phyloP scores from a whole-genome alignment of 2,888 invertebrate genomes.

The Dasypogon diadema region DNA sequence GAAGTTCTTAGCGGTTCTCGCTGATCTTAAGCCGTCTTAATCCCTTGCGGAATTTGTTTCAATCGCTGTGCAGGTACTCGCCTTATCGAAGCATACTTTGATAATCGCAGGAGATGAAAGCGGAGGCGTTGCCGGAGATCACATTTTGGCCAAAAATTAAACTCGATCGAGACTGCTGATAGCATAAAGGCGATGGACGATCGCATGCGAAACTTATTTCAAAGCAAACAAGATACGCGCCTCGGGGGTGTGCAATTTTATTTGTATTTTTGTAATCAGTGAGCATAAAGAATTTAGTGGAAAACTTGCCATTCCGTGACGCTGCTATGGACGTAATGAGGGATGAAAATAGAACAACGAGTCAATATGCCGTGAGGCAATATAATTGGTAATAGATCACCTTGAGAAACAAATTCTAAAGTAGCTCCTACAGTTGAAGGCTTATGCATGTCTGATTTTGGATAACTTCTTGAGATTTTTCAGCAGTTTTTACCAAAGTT shows the following conservation, averaged over 20 bases:
- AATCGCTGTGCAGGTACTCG: background rate
- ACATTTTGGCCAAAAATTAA: slow-evolving; percentile 50
- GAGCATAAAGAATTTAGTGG: background rate
- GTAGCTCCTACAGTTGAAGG: no score
- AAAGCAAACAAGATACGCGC: slow-evolving; percentile 45
- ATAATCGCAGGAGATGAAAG: slow-evolving; percentile 53
- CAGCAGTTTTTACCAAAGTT: no score
- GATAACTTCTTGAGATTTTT: no score
- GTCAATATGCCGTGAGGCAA: background rate
- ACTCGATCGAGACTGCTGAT: slow-evolving; percentile 45
- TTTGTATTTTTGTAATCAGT: background rate
- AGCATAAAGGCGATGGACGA: slow-evolving; percentile 21
- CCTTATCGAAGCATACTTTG: slow-evolving; percentile 8
- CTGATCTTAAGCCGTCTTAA: slow-evolving; percentile 49
- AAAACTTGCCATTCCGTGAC: slow-evolving; percentile 12
- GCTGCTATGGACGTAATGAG: background rate
- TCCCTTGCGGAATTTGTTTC: slow-evolving; percentile 35
- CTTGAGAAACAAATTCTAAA: no score
- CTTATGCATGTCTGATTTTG: no score
- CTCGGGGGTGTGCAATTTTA: slow-evolving; percentile 33
- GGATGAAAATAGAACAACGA: background rate
- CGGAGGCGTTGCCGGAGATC: slow-evolving; percentile 46
- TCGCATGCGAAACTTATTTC: slow-evolving; percentile 46
- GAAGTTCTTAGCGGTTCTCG: slow-evolving; percentile 46
- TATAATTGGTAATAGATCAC: no score